Percentiles rank a stretch among this genome's conserved stretches.
phyloP scores from a whole-genome alignment of 2,113 vertebrate species.

The Kryptolebias marmoratus region DNA sequence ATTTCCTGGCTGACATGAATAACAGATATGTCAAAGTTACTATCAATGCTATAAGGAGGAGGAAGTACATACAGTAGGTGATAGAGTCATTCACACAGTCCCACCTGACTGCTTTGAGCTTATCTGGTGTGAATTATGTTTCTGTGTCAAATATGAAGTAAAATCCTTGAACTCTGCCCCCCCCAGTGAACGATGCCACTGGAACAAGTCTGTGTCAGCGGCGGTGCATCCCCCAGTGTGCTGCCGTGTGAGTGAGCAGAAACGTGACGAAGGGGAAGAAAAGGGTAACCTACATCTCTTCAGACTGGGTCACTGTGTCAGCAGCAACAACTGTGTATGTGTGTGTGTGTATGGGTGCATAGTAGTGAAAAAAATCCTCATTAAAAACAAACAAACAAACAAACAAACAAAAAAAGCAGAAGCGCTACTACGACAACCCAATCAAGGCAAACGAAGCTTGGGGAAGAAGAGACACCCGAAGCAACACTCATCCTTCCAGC shows the following conservation, averaged over 20 bases:
- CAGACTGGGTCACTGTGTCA: slow-evolving; percentile 76
- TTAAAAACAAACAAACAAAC: slow-evolving; percentile 19
- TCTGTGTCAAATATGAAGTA: neutral
- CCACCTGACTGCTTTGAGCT: too few relatives aligned
- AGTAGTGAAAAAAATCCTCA: slow-evolving; percentile 17
- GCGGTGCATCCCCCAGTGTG: slow-evolving; percentile 30
- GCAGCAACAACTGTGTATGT: slow-evolving; percentile 22
- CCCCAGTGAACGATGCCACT: slow-evolving; percentile 9
- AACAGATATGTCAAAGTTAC: neutral
- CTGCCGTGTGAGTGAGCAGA: slow-evolving; percentile 24
- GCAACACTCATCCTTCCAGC: neutral
- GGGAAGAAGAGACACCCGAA: slow-evolving; percentile 9
- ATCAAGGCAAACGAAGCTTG: slow-evolving; percentile 11
- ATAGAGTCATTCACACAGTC: too few relatives aligned
- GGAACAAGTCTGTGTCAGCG: slow-evolving; percentile 25
- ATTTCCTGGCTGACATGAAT: neutral
- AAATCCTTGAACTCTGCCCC: neutral
- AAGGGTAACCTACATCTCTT: slow-evolving; percentile 59
- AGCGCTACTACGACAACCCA: slow-evolving; percentile 3
- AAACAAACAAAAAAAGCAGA: slow-evolving; percentile 5
- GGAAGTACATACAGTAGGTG: neutral
- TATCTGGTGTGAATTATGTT: neutral
- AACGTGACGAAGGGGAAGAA: slow-evolving; percentile 27
- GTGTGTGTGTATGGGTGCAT: slow-evolving; percentile 1
- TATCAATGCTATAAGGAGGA: neutral